These are phyloP conservation scores for Conus ventricosus DNA, from an alignment of 1,140 invertebrate species.

Conservation along the genomic window DNA sequence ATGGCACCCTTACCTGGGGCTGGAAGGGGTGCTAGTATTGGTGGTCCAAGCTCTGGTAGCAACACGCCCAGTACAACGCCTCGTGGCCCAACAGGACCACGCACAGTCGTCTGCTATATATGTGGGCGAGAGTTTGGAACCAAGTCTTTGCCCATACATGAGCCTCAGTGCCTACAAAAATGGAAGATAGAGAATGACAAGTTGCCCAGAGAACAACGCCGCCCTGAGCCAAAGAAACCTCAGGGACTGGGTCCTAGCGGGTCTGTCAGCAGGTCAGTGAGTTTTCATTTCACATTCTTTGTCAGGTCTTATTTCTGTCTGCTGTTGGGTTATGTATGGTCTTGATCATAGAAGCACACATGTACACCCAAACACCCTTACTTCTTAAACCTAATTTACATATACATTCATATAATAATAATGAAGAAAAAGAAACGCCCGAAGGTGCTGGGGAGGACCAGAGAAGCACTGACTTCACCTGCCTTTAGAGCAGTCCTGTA, in stretches of 20 bases:
- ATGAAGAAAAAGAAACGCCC: too few relatives aligned
- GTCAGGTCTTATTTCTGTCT: too few relatives aligned
- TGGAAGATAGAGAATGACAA: slow-evolving; percentile 83
- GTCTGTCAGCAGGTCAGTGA: slow-evolving; percentile 25
- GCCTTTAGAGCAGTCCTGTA: too few relatives aligned
- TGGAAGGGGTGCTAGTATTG: neutral
- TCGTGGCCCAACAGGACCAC: slow-evolving; percentile 15
- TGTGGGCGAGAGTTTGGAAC: slow-evolving; percentile 72
- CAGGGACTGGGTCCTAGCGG: slow-evolving; percentile 45
- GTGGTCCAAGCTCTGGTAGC: neutral
- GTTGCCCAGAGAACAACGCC: slow-evolving; percentile 78
- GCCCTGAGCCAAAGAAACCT: slow-evolving; percentile 81
- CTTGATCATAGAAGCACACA: neutral
- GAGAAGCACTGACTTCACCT: too few relatives aligned
- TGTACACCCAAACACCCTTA: neutral
- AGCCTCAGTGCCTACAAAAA: slow-evolving; percentile 85
- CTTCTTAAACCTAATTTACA: too few relatives aligned
- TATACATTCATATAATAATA: too few relatives aligned
- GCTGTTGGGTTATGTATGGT: neutral
- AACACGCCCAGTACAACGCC: neutral
- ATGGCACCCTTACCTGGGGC: neutral
- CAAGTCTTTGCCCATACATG: slow-evolving; percentile 82
- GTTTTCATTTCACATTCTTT: neutral
- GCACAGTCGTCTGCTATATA: slow-evolving; percentile 73
- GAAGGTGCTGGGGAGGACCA: too few relatives aligned